Conservation (phyloP, 2,888 invertebrate species). For the Salpingus planirostris region DNA sequence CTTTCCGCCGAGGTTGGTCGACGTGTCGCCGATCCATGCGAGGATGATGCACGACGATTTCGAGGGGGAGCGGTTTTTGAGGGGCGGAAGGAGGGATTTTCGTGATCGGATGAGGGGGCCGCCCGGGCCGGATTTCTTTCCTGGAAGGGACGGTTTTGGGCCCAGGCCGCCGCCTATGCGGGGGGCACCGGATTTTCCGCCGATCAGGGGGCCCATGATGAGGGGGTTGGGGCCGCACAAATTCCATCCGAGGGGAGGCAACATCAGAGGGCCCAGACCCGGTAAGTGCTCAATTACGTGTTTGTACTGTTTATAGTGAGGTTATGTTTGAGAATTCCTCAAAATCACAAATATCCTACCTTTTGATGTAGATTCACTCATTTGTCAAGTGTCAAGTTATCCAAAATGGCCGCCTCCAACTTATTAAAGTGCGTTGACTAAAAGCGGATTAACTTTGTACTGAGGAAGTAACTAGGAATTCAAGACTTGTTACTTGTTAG, state of each 20-base stretch:
- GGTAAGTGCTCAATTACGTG: too few species aligned
- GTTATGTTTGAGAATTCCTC: too few species aligned
- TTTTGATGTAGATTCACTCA: too few species aligned
- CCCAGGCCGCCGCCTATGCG: constrained; percentile 29
- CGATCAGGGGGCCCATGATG: constrained; percentile 19
- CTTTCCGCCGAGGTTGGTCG: constrained; percentile 27
- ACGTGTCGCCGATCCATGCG: constrained; percentile 10
- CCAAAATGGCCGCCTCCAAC: too few species aligned
- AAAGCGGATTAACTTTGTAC: too few species aligned
- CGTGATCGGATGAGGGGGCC: constrained; percentile 20
- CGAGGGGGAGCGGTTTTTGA: constrained; percentile 26
- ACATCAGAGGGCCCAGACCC: constrained; percentile 5
- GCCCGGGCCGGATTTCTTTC: constrained; percentile 21
- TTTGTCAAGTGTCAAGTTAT: too few species aligned
- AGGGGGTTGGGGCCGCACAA: constrained; percentile 8
- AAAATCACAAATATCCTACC: too few species aligned
- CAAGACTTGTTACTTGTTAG: too few species aligned
- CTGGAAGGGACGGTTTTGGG: constrained; percentile 21
- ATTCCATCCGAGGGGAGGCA: too few species aligned
- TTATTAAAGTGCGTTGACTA: too few species aligned
- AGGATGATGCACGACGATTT: constrained; percentile 14
- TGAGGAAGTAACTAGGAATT: too few species aligned
- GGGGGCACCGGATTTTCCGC: constrained; percentile 13
- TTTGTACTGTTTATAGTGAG: too few species aligned
- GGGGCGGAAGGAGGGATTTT: constrained; percentile 25